A percentile compares a stretch with the other conserved stretches of the same genome.
Conservation (phyloP, 2,888 invertebrate genomes). For the Ethmia dodecea region DNA sequence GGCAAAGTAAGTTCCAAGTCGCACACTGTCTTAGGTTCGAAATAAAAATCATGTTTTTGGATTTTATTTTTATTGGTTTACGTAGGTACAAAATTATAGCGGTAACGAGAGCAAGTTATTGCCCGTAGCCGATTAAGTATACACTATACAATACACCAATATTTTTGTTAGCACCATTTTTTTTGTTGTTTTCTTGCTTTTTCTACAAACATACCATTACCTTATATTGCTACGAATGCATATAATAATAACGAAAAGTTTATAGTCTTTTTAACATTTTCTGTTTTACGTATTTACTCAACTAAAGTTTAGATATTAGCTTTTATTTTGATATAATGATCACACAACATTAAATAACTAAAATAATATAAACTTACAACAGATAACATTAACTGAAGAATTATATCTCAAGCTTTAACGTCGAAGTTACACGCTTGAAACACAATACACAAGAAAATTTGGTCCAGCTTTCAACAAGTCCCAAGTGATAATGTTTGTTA, state of each 20-base stretch:
- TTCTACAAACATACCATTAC: constrained; percentile 66
- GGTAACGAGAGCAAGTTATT: constrained; percentile 58
- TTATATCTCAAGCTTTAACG: constrained; percentile 25
- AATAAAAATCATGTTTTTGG: no score
- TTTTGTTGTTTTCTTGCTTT: constrained; percentile 48
- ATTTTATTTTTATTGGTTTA: constrained; percentile 67
- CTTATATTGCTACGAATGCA: constrained; percentile 65
- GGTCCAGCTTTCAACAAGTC: constrained; percentile 64
- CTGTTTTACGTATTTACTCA: constrained; percentile 41
- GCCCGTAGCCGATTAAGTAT: constrained; percentile 54
- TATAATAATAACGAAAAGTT: constrained; percentile 46
- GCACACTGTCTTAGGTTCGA: no score
- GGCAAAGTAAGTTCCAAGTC: no score
- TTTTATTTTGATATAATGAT: constrained; percentile 46
- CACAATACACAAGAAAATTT: constrained; percentile 43
- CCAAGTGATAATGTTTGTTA: constrained; percentile 23
- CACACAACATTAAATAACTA: constrained; percentile 48
- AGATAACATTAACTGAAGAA: constrained; percentile 38
- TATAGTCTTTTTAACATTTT: constrained; percentile 52
- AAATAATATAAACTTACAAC: constrained; percentile 26
- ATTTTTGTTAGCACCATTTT: constrained; percentile 74
- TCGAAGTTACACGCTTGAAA: constrained; percentile 25
- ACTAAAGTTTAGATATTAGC: constrained; percentile 35
- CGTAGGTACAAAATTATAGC: constrained; percentile 66
- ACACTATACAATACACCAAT: constrained; percentile 63